Conservation (phyloP, 1,140 invertebrate species). For the Bicyclus anynana region DNA sequence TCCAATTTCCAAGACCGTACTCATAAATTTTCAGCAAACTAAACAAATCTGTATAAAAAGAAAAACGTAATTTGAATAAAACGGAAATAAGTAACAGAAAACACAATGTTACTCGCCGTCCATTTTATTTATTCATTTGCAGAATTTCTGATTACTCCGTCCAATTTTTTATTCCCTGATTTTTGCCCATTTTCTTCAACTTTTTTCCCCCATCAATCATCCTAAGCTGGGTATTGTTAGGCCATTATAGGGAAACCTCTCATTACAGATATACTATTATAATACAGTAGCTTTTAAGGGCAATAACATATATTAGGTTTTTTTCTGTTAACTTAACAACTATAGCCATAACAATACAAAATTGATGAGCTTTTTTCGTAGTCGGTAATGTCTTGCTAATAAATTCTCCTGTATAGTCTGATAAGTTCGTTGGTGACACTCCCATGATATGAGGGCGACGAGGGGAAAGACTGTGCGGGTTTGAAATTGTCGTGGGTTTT, state of each 20-base stretch:
- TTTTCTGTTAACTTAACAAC: too few relatives aligned
- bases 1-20: too few relatives aligned
- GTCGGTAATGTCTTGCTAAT: too few relatives aligned
- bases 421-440: too few relatives aligned
- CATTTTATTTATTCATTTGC: constrained; percentile 2
- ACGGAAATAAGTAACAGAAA: neutral
- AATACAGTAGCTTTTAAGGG: neutral
- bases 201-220: neutral
- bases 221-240: neutral
- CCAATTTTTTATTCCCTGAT: neutral
- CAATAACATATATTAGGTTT: neutral
- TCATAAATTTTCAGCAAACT: too few relatives aligned
- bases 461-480: too few relatives aligned
- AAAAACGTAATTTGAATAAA: neutral
- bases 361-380: too few relatives aligned
- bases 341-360: too few relatives aligned
- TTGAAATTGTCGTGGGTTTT: too few relatives aligned
- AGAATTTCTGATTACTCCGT: neutral
- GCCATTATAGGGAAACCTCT: neutral
- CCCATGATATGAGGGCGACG: too few relatives aligned
- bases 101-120: neutral
- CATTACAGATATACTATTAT: neutral
- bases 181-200: neutral
- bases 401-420: too few relatives aligned
- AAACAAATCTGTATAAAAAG: too few relatives aligned